Percentiles rank a stretch among this genome's conserved stretches.
Conservation (phyloP, 2,113 vertebrate species). For the Silurus asotus region DNA sequence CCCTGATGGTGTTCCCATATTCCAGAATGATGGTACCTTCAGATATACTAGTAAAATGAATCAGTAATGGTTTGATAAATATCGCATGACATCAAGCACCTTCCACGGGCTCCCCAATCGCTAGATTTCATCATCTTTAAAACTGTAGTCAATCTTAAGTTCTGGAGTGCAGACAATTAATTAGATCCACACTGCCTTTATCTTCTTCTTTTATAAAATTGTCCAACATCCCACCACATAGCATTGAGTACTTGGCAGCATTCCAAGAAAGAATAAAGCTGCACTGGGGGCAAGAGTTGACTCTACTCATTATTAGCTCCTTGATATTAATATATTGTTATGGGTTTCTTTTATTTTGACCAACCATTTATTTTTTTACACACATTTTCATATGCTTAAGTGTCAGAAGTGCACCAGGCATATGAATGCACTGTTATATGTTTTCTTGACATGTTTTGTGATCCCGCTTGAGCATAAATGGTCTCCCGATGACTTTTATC, state of each 20-base stretch:
- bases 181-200: background rate
- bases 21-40: background rate
- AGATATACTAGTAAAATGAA: background rate
- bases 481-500: too few species aligned
- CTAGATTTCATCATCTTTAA: background rate
- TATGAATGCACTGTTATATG: background rate
- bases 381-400: background rate
- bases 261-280: background rate
- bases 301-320: background rate
- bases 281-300: background rate
- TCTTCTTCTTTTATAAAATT: background rate
- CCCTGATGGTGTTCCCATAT: background rate
- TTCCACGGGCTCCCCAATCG: background rate
- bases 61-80: background rate
- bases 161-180: background rate
- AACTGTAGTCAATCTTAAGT: background rate
- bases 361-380: background rate
- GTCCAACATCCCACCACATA: background rate
- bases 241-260: background rate
- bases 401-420: background rate
- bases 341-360: background rate
- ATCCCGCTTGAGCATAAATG: background rate
- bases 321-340: background rate
- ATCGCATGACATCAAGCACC: background rate
- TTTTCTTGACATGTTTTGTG: background rate